phyloP scores from a whole-genome alignment of 2,113 vertebrate species.

The Cyprinodon variegatus region DNA sequence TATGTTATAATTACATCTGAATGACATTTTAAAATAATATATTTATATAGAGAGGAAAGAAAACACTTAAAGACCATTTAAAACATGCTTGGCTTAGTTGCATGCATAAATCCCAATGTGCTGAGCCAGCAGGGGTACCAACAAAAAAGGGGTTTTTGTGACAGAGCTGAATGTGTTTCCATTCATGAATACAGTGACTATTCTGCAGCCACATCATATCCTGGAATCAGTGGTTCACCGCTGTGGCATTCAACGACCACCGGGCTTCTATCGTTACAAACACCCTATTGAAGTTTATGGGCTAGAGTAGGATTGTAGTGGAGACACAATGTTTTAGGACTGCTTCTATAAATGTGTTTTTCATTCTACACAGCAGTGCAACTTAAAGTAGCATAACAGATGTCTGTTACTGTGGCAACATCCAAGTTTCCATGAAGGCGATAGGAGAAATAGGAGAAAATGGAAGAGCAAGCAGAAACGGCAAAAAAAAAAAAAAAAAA shows the following conservation, averaged over 20 bases:
- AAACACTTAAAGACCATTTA: neutral
- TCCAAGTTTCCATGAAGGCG: slow-evolving; percentile 42
- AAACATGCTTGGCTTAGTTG: slow-evolving; percentile 16
- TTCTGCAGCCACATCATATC: slow-evolving; percentile 58
- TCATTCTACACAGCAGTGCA: slow-evolving; percentile 30
- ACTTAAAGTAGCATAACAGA: slow-evolving; percentile 58
- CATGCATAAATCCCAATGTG: slow-evolving; percentile 58
- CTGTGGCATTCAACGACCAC: slow-evolving; percentile 33
- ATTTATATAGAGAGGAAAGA: neutral
- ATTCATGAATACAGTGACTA: slow-evolving; percentile 55
- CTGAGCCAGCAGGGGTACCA: slow-evolving; percentile 51
- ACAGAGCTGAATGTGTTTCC: slow-evolving; percentile 52
- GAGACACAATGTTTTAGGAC: slow-evolving; percentile 21
- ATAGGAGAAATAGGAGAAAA: neutral
- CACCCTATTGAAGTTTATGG: slow-evolving; percentile 33
- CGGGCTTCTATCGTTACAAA: slow-evolving; percentile 17
- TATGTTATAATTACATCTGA: neutral
- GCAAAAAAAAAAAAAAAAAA: neutral
- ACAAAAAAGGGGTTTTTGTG: slow-evolving; percentile 30
- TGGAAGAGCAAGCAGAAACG: slow-evolving; percentile 10
- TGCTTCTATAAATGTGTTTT: slow-evolving; percentile 51
- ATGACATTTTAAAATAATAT: neutral
- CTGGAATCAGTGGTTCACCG: slow-evolving; percentile 67
- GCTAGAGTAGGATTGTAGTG: slow-evolving; percentile 17
- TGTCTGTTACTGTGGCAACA: slow-evolving; percentile 60